Conservation (phyloP, 2,113 vertebrate species). For the Acinonyx jubatus region DNA sequence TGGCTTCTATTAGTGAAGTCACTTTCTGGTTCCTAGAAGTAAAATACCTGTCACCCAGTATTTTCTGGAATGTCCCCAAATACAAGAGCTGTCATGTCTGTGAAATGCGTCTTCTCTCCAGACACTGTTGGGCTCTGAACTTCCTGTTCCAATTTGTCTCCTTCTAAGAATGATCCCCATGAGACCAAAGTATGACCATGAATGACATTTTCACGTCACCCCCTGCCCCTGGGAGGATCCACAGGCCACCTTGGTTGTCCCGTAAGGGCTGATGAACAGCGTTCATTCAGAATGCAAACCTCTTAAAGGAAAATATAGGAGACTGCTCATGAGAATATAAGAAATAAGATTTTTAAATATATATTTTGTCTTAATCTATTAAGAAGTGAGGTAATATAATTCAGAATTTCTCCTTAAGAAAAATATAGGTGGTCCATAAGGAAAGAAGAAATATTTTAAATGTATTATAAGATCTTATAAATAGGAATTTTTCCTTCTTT, state of each 20-base stretch:
- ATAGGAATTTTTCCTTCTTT: neutral
- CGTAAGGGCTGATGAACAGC: fast-evolving
- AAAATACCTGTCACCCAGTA: neutral
- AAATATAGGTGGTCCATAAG: neutral
- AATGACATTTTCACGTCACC: neutral
- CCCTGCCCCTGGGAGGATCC: no score
- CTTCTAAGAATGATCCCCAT: neutral
- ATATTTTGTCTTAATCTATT: no score
- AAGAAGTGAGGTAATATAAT: neutral
- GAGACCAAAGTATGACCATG: neutral
- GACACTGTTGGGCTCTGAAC: neutral
- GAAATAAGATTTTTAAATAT: neutral
- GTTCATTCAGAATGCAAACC: neutral
- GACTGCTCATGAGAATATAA: neutral
- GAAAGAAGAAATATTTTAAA: neutral
- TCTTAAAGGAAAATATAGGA: neutral
- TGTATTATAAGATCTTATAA: neutral
- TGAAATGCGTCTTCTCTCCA: neutral
- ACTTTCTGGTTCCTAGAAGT: neutral
- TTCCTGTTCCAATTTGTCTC: neutral
- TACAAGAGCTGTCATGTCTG: neutral
- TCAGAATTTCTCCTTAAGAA: neutral
- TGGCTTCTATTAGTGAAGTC: neutral
- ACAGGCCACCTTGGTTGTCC: neutral
- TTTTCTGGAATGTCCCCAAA: neutral